A percentile compares a stretch with the other conserved stretches of the same genome.
These are phyloP conservation scores for Corvus moneduloides DNA, from an alignment of 2,113 vertebrate genomes.

Conservation along the genomic window DNA sequence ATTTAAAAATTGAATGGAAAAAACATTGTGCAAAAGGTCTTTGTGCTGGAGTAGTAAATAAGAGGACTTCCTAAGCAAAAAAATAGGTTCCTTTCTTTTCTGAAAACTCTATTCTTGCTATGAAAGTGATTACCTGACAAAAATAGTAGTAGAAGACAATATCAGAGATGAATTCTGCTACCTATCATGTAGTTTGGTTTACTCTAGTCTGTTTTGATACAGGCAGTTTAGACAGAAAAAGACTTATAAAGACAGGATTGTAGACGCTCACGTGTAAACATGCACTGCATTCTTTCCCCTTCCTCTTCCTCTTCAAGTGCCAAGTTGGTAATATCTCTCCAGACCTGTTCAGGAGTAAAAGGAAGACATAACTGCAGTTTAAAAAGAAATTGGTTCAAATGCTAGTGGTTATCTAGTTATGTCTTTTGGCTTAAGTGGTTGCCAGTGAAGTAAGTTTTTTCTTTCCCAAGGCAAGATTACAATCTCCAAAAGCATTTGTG, in stretches of 20 bases:
- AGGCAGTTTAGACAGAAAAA: neutral
- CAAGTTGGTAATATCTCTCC: neutral
- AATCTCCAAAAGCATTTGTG: neutral
- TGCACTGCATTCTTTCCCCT: accelerated
- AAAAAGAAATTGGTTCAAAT: neutral
- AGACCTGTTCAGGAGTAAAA: neutral
- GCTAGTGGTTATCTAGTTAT: neutral
- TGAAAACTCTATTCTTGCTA: neutral
- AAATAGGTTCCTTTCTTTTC: neutral
- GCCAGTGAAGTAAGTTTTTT: neutral
- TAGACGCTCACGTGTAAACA: neutral
- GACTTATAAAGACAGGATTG: neutral
- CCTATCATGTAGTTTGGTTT: neutral
- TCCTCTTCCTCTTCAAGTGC: neutral
- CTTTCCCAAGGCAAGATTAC: neutral
- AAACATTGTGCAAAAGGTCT: neutral
- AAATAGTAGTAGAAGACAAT: neutral
- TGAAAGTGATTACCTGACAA: neutral
- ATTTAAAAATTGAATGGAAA: neutral
- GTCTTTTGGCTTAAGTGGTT: neutral
- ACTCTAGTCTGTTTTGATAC: neutral
- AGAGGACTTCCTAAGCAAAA: neutral
- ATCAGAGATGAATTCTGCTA: neutral
- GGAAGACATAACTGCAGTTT: neutral
- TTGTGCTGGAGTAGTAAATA: neutral